A percentile compares a stretch with the other conserved stretches of the same genome.
These are phyloP conservation scores for Spilogale gracilis DNA, from an alignment of 2,113 vertebrate genomes.

Conservation along the genomic window DNA sequence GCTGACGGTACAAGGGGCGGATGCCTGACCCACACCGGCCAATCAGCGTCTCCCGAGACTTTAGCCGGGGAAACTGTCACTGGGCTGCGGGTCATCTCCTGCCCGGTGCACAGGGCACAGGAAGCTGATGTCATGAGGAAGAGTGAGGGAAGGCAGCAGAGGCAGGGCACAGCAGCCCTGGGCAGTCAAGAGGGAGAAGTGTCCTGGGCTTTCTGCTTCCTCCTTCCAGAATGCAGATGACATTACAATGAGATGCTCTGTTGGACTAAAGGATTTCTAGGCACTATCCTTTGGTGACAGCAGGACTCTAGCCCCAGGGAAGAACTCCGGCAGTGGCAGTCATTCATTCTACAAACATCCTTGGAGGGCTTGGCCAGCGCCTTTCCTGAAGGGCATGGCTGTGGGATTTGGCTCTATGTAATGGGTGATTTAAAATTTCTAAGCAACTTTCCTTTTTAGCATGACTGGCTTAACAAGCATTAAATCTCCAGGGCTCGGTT, in stretches of 20 bases:
- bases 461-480: constrained; percentile 59
- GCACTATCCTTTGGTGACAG: background rate
- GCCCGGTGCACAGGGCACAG: background rate
- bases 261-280: background rate
- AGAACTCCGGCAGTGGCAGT: background rate
- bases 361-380: background rate
- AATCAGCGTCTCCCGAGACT: background rate
- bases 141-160: background rate
- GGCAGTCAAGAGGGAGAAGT: background rate
- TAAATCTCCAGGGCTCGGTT: constrained; percentile 60
- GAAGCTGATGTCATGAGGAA: background rate
- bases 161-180: background rate
- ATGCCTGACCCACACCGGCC: background rate
- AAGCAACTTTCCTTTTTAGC: constrained; percentile 60
- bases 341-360: background rate
- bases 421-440: constrained; percentile 47
- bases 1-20: background rate
- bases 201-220: background rate
- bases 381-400: background rate
- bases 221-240: background rate
- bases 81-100: background rate
- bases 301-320: background rate
- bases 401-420: background rate
- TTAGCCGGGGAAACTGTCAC: background rate
- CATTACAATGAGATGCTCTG: background rate